Evolutionary conservation across 1,140 invertebrate genomes (phyloP).

Genomic region (Hycleus phaleratus): DNA sequence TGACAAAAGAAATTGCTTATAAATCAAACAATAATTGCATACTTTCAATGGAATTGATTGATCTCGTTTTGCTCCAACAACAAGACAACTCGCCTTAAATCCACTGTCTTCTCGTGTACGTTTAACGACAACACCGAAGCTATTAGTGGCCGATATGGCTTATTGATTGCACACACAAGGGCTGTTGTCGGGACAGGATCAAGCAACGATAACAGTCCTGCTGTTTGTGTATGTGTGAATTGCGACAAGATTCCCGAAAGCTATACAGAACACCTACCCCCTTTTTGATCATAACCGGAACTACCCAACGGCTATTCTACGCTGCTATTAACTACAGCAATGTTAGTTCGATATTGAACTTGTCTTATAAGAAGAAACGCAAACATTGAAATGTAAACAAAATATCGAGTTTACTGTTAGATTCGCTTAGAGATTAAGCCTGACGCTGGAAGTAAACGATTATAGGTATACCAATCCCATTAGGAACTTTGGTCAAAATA

Average conservation of each 20-base stretch:
- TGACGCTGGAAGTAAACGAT: too few species aligned
- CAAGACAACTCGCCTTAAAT: too few species aligned
- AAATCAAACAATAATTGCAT: too few species aligned
- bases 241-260: not conserved
- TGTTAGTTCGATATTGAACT: not conserved
- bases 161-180: conserved; percentile 14
- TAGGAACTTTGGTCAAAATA: too few species aligned
- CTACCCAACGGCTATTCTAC: not conserved
- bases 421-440: too few species aligned
- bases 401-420: too few species aligned
- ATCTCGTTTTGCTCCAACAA: too few species aligned
- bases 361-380: too few species aligned
- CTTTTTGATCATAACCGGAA: conserved; percentile 2
- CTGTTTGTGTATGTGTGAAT: not conserved
- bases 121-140: conserved; percentile 1
- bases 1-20: too few species aligned
- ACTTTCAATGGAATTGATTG: too few species aligned
- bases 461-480: too few species aligned
- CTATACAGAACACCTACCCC: not conserved
- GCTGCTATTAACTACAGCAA: conserved; percentile 1
- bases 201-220: not conserved
- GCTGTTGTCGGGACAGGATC: conserved; percentile 5
- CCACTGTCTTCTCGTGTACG: not conserved
- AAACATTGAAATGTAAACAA: too few species aligned
- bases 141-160: conserved; percentile 13